These are phyloP conservation scores for Diceros bicornis DNA, from an alignment of 2,797 vertebrate genomes.

Conservation along the genomic window DNA sequence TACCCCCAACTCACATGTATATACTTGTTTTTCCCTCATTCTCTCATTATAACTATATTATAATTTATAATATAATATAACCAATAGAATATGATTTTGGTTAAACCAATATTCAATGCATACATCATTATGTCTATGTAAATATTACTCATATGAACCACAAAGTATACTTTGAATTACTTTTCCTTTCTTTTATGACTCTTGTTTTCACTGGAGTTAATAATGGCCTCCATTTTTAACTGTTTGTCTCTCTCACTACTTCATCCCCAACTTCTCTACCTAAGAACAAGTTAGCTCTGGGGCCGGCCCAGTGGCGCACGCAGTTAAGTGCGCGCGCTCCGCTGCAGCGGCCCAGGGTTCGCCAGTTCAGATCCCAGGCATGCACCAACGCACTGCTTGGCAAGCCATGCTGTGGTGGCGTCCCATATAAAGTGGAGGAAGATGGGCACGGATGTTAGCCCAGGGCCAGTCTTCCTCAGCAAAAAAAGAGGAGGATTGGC, in stretches of 20 bases:
- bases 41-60: not conserved
- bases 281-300: not conserved
- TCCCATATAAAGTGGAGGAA: too few relatives aligned
- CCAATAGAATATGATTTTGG: not conserved
- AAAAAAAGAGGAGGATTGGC: too few relatives aligned
- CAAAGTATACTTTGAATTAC: not conserved
- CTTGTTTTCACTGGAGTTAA: constrained; percentile 18
- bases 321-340: too few relatives aligned
- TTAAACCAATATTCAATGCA: not conserved
- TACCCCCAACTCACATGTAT: not conserved
- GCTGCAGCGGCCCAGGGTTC: too few relatives aligned
- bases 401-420: too few relatives aligned
- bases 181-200: not conserved
- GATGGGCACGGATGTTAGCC: too few relatives aligned
- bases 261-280: not conserved
- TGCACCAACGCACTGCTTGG: too few relatives aligned
- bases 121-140: not conserved
- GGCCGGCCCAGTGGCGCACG: too few relatives aligned
- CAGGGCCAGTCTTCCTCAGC: too few relatives aligned
- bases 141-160: not conserved
- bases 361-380: too few relatives aligned
- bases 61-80: constrained; percentile 7
- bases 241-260: not conserved
- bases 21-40: not conserved
- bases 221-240: constrained; percentile 36